Evolutionary conservation across 2,797 vertebrate genomes (phyloP), one percentile per base, ranked within the genome.

Genomic region (Potorous gilbertii): DNA sequence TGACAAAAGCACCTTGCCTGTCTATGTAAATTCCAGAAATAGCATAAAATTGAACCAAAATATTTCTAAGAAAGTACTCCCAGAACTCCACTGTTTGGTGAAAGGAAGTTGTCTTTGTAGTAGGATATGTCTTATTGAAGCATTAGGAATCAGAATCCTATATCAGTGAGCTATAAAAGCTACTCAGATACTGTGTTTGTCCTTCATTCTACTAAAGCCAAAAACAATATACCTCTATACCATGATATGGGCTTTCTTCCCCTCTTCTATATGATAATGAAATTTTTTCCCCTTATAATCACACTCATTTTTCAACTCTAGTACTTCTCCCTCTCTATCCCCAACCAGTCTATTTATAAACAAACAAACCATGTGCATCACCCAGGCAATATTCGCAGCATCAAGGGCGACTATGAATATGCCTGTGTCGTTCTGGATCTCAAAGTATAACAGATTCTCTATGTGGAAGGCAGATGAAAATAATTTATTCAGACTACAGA

Each of bases 111-210:
- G 21, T 31, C 96, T 96, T 93, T 97, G n/a, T 92, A 31, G 24
- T 66, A 9, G 94, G 9, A n/a, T 96, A 46, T 95, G 27, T 87
- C 54, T 94, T 94, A 92, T 31, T 46, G 34, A 94, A 34, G 27
- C 55, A 59, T 94, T 94, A 96, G 97, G 93, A 74, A 91, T 12
- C 90, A 96, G 52, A 81, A 91, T 55, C 9, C 16, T 0, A 56
- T 94, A 96, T 94, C 96, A 90, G 54, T 90, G 93, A 40, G 1
- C 97, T 97, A 50, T 96, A 94, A 40, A 97, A 96, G 46, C 62
- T 54, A n/a, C 89, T 89, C 91, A 55, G 52, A 94, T 96, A 55
- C 11, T 81, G 52, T 52, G 8, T 52, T 52, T 52, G 5, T 52
- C 52, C 52, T 52, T 52, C 52, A 52, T 52, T 52, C 52, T 52